These are phyloP conservation scores for Branchellion lobata DNA, from an alignment of 2,888 invertebrate genomes.

Conservation along the genomic window DNA sequence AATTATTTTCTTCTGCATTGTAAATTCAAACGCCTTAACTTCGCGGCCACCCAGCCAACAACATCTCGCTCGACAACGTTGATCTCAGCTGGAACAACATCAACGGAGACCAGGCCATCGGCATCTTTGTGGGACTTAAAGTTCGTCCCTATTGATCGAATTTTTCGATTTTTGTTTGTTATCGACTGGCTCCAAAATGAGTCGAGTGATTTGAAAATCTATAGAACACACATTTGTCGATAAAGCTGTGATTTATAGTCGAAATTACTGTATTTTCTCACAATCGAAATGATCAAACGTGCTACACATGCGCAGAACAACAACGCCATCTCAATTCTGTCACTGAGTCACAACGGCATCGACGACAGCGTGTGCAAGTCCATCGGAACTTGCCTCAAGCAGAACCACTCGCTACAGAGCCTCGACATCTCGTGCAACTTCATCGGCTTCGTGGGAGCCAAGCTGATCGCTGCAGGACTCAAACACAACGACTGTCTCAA, in stretches of 20 bases:
- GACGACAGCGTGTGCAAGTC: background rate
- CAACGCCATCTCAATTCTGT: background rate
- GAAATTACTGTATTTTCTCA: too few relatives aligned
- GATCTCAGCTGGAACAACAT: slow-evolving; percentile 15
- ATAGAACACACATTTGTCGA: too few relatives aligned
- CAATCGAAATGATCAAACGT: too few relatives aligned
- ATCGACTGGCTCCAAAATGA: too few relatives aligned
- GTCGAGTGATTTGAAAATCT: too few relatives aligned
- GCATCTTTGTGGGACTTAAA: background rate
- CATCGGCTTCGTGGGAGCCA: background rate
- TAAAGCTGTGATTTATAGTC: too few relatives aligned
- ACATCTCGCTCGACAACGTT: background rate
- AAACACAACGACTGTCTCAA: slow-evolving; percentile 7
- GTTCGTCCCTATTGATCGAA: background rate
- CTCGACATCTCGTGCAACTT: background rate
- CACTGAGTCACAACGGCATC: background rate
- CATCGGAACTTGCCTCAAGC: background rate
- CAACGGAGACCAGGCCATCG: background rate
- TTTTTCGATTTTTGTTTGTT: background rate
- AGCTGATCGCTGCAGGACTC: background rate
- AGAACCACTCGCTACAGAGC: background rate
- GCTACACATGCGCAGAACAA: background rate
- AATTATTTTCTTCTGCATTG: too few relatives aligned
- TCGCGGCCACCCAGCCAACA: too few relatives aligned
- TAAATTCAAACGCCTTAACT: too few relatives aligned